phyloP scores from a whole-genome alignment of 2,888 invertebrate species.

The Phalangium opilio region DNA sequence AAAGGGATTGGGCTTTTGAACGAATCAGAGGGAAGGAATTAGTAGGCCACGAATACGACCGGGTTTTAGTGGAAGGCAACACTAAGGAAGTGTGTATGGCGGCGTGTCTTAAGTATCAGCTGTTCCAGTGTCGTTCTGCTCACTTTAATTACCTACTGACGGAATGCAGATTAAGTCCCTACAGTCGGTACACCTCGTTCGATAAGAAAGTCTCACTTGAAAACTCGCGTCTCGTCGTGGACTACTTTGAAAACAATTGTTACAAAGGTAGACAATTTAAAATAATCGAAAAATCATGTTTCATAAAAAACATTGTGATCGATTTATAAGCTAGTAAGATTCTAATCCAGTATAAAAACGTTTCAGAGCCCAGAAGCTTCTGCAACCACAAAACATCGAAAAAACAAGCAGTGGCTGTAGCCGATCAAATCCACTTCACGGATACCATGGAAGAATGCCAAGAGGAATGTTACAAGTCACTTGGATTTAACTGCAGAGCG shows the following conservation, averaged over 20 bases:
- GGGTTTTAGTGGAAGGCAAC: slow-evolving; percentile 13
- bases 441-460: slow-evolving; percentile 27
- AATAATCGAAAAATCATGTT: not conserved
- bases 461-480: slow-evolving; percentile 27
- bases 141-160: slow-evolving; percentile 36
- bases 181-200: slow-evolving; percentile 34
- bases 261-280: slow-evolving; percentile 30
- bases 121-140: slow-evolving; percentile 35
- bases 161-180: slow-evolving; percentile 35
- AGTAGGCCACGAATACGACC: slow-evolving; percentile 13
- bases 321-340: not conserved
- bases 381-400: slow-evolving; percentile 15
- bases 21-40: slow-evolving; percentile 24
- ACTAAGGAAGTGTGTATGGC: slow-evolving; percentile 16
- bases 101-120: slow-evolving; percentile 13
- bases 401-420: slow-evolving; percentile 4
- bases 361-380: slow-evolving; percentile 15
- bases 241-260: slow-evolving; percentile 41
- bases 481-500: slow-evolving; percentile 30
- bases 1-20: slow-evolving; percentile 26
- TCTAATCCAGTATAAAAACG: too few relatives aligned
- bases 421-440: slow-evolving; percentile 25
- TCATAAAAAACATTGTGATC: not conserved
- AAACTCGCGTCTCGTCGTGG: slow-evolving; percentile 23
- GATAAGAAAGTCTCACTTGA: slow-evolving; percentile 19